Evolutionary conservation across 2,113 vertebrate genomes (phyloP).

Genomic region (Bujurquina vittata): DNA sequence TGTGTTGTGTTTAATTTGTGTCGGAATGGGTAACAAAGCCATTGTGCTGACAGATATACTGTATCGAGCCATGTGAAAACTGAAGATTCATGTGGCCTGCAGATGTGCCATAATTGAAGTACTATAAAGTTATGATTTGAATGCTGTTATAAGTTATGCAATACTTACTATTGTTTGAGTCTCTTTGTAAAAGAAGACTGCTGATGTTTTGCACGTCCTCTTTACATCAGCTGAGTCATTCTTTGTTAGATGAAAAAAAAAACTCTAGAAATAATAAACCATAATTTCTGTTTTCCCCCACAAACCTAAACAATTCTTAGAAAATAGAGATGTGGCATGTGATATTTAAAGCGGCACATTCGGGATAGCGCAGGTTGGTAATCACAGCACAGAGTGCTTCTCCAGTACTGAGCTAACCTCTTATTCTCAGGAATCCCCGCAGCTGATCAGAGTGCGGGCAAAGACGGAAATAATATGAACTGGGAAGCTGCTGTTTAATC

Average conservation of each 20-base stretch:
- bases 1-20: slow-evolving; percentile 26
- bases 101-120: slow-evolving; percentile 66
- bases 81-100: slow-evolving; percentile 73
- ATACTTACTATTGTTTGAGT: slow-evolving; percentile 1
- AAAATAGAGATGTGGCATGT: neutral
- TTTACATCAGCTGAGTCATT: neutral
- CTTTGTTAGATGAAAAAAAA: neutral
- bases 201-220: neutral
- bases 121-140: neutral
- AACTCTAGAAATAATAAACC: slow-evolving; percentile 9
- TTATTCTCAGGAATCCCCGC: slow-evolving; percentile 46
- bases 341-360: neutral
- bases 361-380: slow-evolving; percentile 23
- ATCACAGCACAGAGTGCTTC: slow-evolving; percentile 39
- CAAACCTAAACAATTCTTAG: slow-evolving; percentile 41
- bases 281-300: slow-evolving; percentile 45
- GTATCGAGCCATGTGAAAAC: slow-evolving; percentile 56
- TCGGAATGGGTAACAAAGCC: slow-evolving; percentile 21
- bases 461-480: slow-evolving; percentile 53
- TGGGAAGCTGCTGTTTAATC: slow-evolving; percentile 46
- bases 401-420: slow-evolving; percentile 23
- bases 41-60: slow-evolving; percentile 41
- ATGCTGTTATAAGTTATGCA: neutral
- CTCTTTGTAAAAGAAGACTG: neutral
- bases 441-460: slow-evolving; percentile 41